phyloP scores from a whole-genome alignment of 2,113 vertebrate species.

The Spea bombifrons region DNA sequence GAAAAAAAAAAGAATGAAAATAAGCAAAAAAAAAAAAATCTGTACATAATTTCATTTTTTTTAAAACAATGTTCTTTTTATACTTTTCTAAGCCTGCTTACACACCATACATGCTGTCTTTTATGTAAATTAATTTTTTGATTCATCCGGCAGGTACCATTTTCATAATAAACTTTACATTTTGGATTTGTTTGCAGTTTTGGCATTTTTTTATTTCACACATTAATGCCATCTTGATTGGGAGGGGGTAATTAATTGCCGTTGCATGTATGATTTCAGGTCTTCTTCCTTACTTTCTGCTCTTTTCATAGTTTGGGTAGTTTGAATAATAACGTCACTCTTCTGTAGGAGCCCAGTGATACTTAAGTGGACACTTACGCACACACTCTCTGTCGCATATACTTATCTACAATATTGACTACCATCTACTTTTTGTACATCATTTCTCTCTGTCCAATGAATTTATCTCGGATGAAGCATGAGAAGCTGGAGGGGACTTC shows the following conservation, averaged over 20 bases:
- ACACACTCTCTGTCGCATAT: no score
- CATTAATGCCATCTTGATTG: constrained; percentile 77
- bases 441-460: no score
- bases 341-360: no score
- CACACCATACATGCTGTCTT: constrained; percentile 93
- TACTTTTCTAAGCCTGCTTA: constrained; percentile 97
- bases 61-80: constrained; percentile 90
- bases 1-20: constrained; percentile 71
- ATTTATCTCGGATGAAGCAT: no score
- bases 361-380: no score
- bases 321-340: background rate
- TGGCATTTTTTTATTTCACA: constrained; percentile 92
- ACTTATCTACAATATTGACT: no score
- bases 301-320: background rate
- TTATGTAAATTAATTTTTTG: constrained; percentile 95
- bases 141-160: constrained; percentile 98
- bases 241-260: background rate
- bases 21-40: constrained; percentile 89
- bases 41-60: constrained; percentile 97
- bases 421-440: no score
- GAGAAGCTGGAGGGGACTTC: no score
- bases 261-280: background rate
- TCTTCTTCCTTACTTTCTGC: background rate
- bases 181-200: constrained; percentile 92
- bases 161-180: constrained; percentile 98